A percentile compares a stretch with the other conserved stretches of the same genome.
phyloP scores from a whole-genome alignment of 2,113 vertebrate species.

The Scartelaos histophorus region DNA sequence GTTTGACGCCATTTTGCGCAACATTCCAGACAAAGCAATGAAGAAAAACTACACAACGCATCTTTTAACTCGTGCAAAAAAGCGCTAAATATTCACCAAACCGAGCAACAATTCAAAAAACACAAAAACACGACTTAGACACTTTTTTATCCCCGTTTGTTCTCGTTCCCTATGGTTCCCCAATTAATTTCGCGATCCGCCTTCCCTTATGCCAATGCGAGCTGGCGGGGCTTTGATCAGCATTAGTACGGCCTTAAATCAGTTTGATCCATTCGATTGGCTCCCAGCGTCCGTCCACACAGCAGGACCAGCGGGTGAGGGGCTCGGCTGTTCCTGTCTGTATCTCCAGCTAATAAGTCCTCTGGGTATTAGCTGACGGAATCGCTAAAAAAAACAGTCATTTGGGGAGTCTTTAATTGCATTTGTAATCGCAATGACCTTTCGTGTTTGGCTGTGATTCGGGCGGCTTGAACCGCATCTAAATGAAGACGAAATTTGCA shows the following conservation, averaged over 20 bases:
- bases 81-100: too few relatives aligned
- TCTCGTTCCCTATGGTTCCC: conserved; percentile 7
- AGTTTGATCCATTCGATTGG: conserved; percentile 67
- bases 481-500: background rate
- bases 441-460: background rate
- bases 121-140: too few relatives aligned
- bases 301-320: conserved; percentile 33
- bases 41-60: too few relatives aligned
- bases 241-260: conserved; percentile 47
- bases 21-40: too few relatives aligned
- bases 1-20: too few relatives aligned
- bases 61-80: too few relatives aligned
- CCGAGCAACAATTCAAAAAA: too few relatives aligned
- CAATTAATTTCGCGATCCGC: conserved; percentile 27
- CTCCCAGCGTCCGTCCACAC: conserved; percentile 52
- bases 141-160: conserved; percentile 13
- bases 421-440: conserved; percentile 18
- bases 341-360: conserved; percentile 31
- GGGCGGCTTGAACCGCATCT: background rate
- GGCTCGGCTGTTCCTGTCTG: conserved; percentile 33
- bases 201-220: conserved; percentile 17
- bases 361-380: background rate
- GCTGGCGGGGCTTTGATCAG: conserved; percentile 55
- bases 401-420: conserved; percentile 20
- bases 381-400: background rate